These are phyloP conservation scores for Botia kubotai DNA, from an alignment of 2,797 vertebrate species.

Conservation along the genomic window DNA sequence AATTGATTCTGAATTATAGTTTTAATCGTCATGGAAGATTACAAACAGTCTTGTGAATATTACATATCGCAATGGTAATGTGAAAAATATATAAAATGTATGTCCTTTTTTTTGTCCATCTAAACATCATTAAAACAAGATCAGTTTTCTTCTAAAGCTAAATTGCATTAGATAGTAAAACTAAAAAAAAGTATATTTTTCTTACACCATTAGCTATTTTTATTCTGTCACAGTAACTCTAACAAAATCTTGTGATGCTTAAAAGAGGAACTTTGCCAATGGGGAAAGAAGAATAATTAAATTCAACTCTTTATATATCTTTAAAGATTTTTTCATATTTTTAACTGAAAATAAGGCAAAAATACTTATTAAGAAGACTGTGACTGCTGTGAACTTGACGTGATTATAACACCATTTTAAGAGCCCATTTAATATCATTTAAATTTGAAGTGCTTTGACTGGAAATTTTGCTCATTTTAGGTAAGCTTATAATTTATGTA, in stretches of 20 bases:
- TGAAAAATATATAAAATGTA: not conserved
- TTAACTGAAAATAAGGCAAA: not conserved
- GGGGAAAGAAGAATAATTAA: not conserved
- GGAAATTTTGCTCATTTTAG: not conserved
- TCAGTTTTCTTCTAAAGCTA: not conserved
- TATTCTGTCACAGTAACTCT: not conserved
- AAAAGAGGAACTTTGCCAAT: not conserved
- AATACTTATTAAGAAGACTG: too few relatives aligned
- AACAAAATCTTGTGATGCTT: not conserved
- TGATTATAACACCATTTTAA: not conserved
- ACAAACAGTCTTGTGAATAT: not conserved
- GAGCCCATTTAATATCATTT: not conserved
- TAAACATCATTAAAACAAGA: not conserved
- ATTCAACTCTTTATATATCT: not conserved
- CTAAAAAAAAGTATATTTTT: not conserved
- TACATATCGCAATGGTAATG: not conserved
- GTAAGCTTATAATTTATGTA: not conserved
- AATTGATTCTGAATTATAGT: slow-evolving; percentile 24
- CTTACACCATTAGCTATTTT: not conserved
- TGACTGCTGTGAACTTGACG: too few relatives aligned
- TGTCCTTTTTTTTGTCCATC: too few relatives aligned
- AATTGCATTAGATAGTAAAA: not conserved
- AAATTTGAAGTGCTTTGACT: not conserved
- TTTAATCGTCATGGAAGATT: not conserved
- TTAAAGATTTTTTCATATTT: not conserved